phyloP scores from a whole-genome alignment of 2,113 vertebrate genomes.

The Xenus cinereus region DNA sequence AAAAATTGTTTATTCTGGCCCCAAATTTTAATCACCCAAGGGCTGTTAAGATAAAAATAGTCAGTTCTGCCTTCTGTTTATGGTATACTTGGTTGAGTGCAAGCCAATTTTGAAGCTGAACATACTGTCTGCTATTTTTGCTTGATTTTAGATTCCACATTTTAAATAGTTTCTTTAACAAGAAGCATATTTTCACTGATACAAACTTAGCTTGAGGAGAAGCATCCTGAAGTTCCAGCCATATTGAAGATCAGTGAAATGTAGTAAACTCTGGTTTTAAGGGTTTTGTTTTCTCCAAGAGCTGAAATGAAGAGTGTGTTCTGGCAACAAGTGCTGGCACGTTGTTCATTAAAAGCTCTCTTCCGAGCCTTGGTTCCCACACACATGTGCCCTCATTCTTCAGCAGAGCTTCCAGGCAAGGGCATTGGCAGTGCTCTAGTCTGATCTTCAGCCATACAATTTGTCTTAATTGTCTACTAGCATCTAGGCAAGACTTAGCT shows the following conservation, averaged over 20 bases:
- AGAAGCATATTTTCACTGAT: slow-evolving; percentile 81
- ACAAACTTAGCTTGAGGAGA: slow-evolving; percentile 81
- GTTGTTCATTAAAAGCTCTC: slow-evolving; percentile 64
- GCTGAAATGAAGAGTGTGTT: slow-evolving; percentile 75
- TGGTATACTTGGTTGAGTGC: slow-evolving; percentile 79
- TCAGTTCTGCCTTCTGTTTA: slow-evolving; percentile 79
- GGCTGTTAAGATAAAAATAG: slow-evolving; percentile 80
- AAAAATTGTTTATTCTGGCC: slow-evolving; percentile 79
- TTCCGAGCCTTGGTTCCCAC: slow-evolving; percentile 59
- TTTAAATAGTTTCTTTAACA: slow-evolving; percentile 81
- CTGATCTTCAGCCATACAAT: slow-evolving; percentile 71
- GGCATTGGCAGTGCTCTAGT: slow-evolving; percentile 65
- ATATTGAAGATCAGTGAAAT: slow-evolving; percentile 79
- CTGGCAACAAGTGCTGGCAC: slow-evolving; percentile 73
- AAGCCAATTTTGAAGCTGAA: slow-evolving; percentile 80
- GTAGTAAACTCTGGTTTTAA: slow-evolving; percentile 78
- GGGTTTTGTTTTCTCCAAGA: slow-evolving; percentile 76
- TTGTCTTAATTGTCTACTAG: slow-evolving; percentile 64
- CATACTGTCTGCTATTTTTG: slow-evolving; percentile 82
- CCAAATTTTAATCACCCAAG: slow-evolving; percentile 81
- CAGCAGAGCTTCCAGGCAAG: slow-evolving; percentile 67
- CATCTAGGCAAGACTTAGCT: slow-evolving; percentile 71
- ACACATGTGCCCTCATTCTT: slow-evolving; percentile 62
- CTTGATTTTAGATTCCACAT: slow-evolving; percentile 83
- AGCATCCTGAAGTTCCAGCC: slow-evolving; percentile 78